Base-by-base conservation (phyloP, 1,140 invertebrate genomes). In the Thaumatotibia leucotreta region DNA sequence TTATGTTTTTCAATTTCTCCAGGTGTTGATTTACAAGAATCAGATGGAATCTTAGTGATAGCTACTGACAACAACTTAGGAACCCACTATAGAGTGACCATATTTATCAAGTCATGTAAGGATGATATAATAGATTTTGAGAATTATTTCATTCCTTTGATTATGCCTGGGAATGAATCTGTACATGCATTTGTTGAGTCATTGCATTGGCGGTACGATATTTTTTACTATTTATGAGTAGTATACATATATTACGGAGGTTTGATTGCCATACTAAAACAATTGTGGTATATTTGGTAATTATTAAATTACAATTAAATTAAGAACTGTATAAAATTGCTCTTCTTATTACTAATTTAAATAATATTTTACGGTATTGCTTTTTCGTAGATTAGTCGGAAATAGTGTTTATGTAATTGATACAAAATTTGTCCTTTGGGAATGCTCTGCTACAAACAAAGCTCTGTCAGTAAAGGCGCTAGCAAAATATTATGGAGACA, bases 31-130 rank as follows among this genome's bases (percentile, higher is more conserved):
- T 23, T 58, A 14, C 23, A 58, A 14, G 52, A 58, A 58, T 27
- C 75, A 79, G 81, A 80, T 67, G 69, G 58, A 2, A 39, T 83
- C n/a, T 69, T 58, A 8, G 8, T 76, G 63, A 67, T 77, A 20
- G 63, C 72, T 10, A 64, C 54, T 62, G 39, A 73, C 29, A 27
- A 58, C 10, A 29, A 29, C 24, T 14, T 4, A 29, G 52, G 29
- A 0, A 20, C 5, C 39, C 1, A 29, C 14, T 1, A 27, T 24
- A 58, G n/a, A 29, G n/a, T 58, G 24, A n/a, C 24, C 8, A 8
- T 58, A 2, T 58, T 58, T 14, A 14, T 11, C n/a, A 58, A 58
- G 24, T 29, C 17, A 14, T 10, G 29, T 9, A 58, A 58, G 17
- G 23, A 54, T 14, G 22, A 27, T 11, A 22, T 24, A 6, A 14